Percentiles rank a stretch among this genome's conserved stretches.
Evolutionary conservation across 2,113 vertebrate species (phyloP).

Genomic region (Phyllostomus discolor): DNA sequence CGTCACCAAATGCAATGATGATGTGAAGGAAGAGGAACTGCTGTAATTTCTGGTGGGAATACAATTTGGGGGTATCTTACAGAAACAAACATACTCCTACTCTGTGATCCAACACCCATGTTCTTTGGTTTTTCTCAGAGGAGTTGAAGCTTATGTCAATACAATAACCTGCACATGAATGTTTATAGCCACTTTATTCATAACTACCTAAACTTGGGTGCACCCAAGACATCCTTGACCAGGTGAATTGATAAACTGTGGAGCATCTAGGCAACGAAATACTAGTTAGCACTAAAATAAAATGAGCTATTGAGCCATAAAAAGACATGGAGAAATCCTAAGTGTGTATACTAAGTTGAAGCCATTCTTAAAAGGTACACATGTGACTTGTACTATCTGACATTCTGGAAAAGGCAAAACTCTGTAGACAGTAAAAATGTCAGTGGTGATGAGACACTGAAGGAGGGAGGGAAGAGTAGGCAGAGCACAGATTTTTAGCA

Average conservation of each 20-base stretch:
- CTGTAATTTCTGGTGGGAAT: too few species aligned
- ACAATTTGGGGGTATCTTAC: background rate
- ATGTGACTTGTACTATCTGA: background rate
- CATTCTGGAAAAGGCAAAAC: background rate
- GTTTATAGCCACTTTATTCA: background rate
- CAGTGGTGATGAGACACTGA: background rate
- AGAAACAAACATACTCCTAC: background rate
- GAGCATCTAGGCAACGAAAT: too few species aligned
- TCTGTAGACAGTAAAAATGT: background rate
- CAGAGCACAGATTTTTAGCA: background rate
- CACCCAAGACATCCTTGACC: background rate
- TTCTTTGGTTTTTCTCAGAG: background rate
- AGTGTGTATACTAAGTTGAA: too few species aligned
- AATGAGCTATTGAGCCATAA: too few species aligned
- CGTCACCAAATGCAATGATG: background rate
- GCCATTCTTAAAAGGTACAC: background rate
- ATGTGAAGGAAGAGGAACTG: background rate
- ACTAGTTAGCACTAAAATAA: too few species aligned
- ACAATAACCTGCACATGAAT: background rate
- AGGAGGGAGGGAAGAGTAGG: background rate
- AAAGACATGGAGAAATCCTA: too few species aligned
- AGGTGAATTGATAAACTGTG: background rate
- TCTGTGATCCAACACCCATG: background rate
- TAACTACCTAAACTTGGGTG: background rate
- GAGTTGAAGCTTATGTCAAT: background rate